Evolutionary conservation across 2,113 vertebrate genomes (phyloP).

Genomic region (Bucco capensis): DNA sequence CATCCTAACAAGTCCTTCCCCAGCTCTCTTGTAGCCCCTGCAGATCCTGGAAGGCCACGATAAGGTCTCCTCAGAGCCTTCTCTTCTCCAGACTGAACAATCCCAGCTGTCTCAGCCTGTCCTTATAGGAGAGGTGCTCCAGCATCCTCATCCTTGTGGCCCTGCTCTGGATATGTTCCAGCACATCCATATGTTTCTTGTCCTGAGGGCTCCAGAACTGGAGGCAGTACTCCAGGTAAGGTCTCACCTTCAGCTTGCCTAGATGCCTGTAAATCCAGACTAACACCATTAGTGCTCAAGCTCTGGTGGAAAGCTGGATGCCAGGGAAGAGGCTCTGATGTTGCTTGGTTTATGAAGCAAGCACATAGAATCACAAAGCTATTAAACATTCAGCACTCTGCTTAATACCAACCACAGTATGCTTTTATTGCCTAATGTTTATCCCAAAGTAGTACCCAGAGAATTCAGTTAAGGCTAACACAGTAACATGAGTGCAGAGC

Average conservation of each 20-base stretch:
- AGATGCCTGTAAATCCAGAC: neutral
- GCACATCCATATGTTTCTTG: too few relatives aligned
- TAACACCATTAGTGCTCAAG: neutral
- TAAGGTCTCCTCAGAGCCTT: too few relatives aligned
- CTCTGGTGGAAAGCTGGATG: neutral
- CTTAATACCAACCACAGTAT: neutral
- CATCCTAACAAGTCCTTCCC: too few relatives aligned
- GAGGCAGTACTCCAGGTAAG: too few relatives aligned
- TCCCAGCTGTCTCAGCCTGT: too few relatives aligned
- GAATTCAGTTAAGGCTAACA: neutral
- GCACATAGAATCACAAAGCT: neutral
- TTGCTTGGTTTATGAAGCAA: neutral
- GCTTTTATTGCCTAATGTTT: neutral
- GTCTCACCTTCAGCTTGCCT: neutral
- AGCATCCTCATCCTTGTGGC: too few relatives aligned
- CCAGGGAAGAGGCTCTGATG: neutral
- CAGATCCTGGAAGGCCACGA: too few relatives aligned
- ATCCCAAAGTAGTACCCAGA: neutral
- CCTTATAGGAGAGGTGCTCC: too few relatives aligned
- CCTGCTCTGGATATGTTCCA: too few relatives aligned
- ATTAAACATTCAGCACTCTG: neutral
- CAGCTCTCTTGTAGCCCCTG: too few relatives aligned
- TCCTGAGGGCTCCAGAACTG: too few relatives aligned
- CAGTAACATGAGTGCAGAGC: fast-evolving
- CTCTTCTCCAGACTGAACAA: too few relatives aligned